Conservation (phyloP, 2,888 invertebrate species). For the Mycalesis mineus region DNA sequence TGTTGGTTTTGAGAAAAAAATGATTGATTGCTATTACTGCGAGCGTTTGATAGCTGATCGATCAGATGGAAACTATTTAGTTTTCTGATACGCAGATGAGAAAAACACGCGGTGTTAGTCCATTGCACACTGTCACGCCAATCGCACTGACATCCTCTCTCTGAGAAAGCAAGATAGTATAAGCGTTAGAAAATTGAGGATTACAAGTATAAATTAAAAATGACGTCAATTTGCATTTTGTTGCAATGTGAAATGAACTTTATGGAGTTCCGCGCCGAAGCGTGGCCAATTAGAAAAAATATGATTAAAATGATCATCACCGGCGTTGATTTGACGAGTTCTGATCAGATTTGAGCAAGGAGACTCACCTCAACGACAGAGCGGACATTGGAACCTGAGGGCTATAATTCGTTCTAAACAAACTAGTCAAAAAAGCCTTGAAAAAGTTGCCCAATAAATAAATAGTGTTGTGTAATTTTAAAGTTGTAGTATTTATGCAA, state of each 20-base stretch:
- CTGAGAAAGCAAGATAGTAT: no score
- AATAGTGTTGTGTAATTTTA: no score
- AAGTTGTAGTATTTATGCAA: no score
- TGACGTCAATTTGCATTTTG: background rate
- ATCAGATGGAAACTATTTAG: conserved; percentile 17
- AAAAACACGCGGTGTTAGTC: background rate
- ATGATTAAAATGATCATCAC: background rate
- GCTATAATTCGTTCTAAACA: no score
- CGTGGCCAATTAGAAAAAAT: conserved; percentile 17
- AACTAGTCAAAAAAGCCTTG: no score
- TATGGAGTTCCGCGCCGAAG: conserved; percentile 9
- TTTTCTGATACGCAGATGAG: background rate
- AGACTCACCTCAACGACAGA: background rate
- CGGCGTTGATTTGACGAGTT: background rate
- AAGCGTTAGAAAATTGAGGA: no score
- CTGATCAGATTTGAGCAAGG: background rate
- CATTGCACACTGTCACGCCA: background rate
- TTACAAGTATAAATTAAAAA: no score
- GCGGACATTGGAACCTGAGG: background rate
- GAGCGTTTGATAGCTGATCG: conserved; percentile 13
- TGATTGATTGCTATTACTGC: conserved; percentile 27
- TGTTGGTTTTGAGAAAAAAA: conserved; percentile 10
- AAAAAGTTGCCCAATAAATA: no score
- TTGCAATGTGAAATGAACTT: background rate
- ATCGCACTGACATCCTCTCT: background rate